These are phyloP conservation scores for Odocoileus virginianus DNA, from an alignment of 2,113 vertebrate species.

Conservation along the genomic window DNA sequence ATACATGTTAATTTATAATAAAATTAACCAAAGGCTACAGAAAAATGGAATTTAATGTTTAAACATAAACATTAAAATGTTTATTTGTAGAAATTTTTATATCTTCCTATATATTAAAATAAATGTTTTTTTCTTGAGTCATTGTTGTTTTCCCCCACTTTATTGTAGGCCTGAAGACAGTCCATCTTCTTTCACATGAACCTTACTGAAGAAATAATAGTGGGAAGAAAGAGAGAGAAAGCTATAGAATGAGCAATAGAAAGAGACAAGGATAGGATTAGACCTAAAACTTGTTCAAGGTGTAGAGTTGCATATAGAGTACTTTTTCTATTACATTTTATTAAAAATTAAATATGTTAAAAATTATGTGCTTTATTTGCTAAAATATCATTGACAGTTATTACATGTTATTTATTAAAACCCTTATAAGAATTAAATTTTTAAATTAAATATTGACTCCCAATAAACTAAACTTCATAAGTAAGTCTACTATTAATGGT, in stretches of 20 bases:
- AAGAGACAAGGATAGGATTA: neutral
- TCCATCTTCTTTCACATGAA: neutral
- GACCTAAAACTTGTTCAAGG: neutral
- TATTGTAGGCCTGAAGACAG: neutral
- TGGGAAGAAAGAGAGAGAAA: neutral
- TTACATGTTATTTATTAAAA: conserved; percentile 59
- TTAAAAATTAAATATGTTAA: conserved; percentile 58
- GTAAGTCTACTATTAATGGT: conserved; percentile 42
- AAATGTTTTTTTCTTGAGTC: neutral
- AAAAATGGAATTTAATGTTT: neutral
- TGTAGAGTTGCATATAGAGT: neutral
- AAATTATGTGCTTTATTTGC: conserved; percentile 37
- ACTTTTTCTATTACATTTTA: conserved; percentile 42
- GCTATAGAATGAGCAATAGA: neutral
- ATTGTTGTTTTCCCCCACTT: neutral
- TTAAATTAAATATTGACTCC: conserved; percentile 65
- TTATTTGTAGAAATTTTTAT: neutral
- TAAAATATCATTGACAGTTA: conserved; percentile 20
- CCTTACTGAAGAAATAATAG: neutral
- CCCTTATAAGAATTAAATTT: conserved; percentile 33
- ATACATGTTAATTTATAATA: neutral
- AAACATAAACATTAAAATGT: neutral
- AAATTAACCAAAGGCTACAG: neutral
- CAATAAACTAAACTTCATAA: conserved; percentile 58
- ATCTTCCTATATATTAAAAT: neutral